Evolutionary conservation across 2,888 invertebrate species (phyloP), one percentile per base, ranked within the genome.

Genomic region (Balanococcus diminutus): DNA sequence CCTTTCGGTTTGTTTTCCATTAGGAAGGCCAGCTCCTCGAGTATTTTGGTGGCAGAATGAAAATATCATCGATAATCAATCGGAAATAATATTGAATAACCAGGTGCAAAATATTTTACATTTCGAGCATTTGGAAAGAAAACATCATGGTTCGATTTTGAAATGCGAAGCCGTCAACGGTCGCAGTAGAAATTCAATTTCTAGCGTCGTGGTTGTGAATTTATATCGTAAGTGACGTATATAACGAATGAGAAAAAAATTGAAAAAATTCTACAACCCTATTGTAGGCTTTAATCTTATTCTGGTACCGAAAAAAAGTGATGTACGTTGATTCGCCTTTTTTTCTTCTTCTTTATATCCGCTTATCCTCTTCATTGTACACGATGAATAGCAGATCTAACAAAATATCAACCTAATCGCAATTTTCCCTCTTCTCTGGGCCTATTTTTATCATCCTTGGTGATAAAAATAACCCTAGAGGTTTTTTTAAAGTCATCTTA

Each of bases 151-250:
- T 28, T 84, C 87, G 16, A 72, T 81, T 39, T 85, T 87, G 36
- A 84, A 81, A 87, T 87, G 87, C 39, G 85, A 87, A 75, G 87
- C 87, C 31, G 81, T 81, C 51, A 87, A 87, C 81, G 86, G 81
- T 39, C 82, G 61, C 9, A 86, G 39, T 31, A 72, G 75, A 72
- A 84, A 84, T 84, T 72, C 84, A 31, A 67, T 84, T 84, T 84
- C 84, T 25, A 84, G 72, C 72, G 75, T 84, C 46, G 84, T 84
- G 25, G 84, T 84, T 39, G 84, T 84, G 25, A 84, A 84, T 46
- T 75, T 84, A 46, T 75, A 75, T 19, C 31, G 84, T 84, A 46
- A 84, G 84, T 84, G n/a, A n/a, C n/a, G n/a, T n/a, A n/a, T n/a
- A 36, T 67, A 51, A 25, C 61, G 28, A 67, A 25, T 2, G 2